Evolutionary conservation across 2,797 vertebrate genomes (phyloP).

Genomic region (Anguilla pacifica): DNA sequence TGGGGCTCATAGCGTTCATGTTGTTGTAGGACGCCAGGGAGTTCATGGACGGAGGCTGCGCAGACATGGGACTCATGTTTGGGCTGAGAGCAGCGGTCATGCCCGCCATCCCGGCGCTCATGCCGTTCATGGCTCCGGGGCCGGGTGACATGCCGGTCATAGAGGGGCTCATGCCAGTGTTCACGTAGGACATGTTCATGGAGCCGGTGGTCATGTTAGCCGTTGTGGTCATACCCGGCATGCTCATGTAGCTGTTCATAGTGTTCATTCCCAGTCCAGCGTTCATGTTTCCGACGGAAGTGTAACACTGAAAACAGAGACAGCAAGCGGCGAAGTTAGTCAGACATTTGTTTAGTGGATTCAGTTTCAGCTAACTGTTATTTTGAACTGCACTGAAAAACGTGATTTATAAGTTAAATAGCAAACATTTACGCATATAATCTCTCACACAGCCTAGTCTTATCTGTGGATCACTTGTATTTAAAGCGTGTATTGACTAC

Average conservation of each 20-base stretch:
- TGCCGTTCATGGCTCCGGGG: conserved; percentile 89
- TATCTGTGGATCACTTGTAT: background rate
- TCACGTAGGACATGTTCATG: conserved; percentile 98
- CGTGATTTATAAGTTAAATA: background rate
- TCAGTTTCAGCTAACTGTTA: background rate
- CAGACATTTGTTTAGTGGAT: conserved; percentile 18
- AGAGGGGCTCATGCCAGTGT: conserved; percentile 93
- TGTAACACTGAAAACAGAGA: conserved; percentile 83
- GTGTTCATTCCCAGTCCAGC: conserved; percentile 95
- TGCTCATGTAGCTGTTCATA: conserved; percentile 98
- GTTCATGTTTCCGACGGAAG: conserved; percentile 96
- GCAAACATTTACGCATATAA: background rate
- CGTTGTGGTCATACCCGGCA: conserved; percentile 89
- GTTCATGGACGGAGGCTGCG: conserved; percentile 89
- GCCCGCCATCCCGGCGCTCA: conserved; percentile 87
- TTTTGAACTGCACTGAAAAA: background rate
- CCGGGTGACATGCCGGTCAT: conserved; percentile 94
- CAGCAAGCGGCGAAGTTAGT: conserved; percentile 33
- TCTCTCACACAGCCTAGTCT: background rate
- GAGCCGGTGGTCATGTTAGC: conserved; percentile 89
- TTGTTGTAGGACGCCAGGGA: conserved; percentile 88
- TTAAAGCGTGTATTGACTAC: background rate
- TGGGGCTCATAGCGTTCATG: conserved; percentile 96
- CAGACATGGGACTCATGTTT: conserved; percentile 93
- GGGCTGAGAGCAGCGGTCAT: conserved; percentile 93